phyloP scores from a whole-genome alignment of 2,888 invertebrate species.

The Habroteleia sp. region DNA sequence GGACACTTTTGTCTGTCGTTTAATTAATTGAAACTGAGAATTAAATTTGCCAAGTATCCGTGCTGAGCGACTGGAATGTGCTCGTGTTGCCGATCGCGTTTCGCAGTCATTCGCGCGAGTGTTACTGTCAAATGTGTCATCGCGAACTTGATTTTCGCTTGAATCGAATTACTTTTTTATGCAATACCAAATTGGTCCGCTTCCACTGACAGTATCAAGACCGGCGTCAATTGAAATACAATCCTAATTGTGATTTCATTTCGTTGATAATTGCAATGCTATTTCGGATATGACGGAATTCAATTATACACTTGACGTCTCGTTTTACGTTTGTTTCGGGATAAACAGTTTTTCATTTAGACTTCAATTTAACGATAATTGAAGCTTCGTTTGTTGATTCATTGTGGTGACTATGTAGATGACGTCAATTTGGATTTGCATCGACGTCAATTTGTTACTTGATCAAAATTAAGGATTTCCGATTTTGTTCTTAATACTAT shows the following conservation, averaged over 20 bases:
- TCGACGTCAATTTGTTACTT: no score
- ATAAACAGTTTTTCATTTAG: conserved; percentile 27
- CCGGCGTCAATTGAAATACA: conserved; percentile 38
- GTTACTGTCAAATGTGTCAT: conserved; percentile 29
- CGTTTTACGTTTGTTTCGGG: conserved; percentile 14
- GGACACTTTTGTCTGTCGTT: conserved; percentile 24
- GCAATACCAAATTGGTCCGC: conserved; percentile 17
- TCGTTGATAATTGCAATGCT: conserved; percentile 27
- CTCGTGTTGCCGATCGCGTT: conserved; percentile 4
- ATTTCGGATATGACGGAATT: conserved; percentile 44
- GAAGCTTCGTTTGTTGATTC: no score
- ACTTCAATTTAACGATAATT: conserved; percentile 8
- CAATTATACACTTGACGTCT: conserved; percentile 31
- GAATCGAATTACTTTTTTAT: conserved; percentile 47
- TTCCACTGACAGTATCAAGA: conserved; percentile 49
- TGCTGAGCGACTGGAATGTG: conserved; percentile 4
- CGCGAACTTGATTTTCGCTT: conserved; percentile 35
- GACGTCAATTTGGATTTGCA: no score
- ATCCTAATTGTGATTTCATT: conserved; percentile 58
- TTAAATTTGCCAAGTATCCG: conserved; percentile 26
- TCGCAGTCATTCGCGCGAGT: conserved; percentile 5
- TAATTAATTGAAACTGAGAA: conserved; percentile 54
- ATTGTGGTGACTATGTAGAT: no score
- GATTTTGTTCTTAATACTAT: no score
- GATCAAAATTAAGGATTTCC: no score